Evolutionary conservation across 35 echinoderm and acorn worm species (phyloP), one percentile per base, ranked within the genome.

Genomic region (Apostichopus californicus): DNA sequence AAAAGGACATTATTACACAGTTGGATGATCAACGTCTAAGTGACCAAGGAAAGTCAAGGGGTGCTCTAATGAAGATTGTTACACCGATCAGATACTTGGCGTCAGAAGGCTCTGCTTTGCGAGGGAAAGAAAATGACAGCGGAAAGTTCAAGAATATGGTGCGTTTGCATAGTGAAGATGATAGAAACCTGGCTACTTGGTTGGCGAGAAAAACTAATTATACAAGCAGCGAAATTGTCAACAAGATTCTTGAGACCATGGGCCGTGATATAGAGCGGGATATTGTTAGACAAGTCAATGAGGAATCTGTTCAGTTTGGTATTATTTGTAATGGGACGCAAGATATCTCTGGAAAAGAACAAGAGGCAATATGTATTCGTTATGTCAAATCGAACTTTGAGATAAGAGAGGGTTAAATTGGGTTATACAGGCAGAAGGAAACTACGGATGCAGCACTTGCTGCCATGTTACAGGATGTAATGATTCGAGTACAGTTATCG

Each of bases 321-420:
- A 89, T 68, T 10, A 89, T 89, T 89, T 64, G 56, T 68, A 63
- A 89, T 89, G 86, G 86, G 18, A 88, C 64, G 1, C 86, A 71
- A 52, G 86, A 88, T 66, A 88, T 88, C 6, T 71, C 86, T 0
- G 64, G 86, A 89, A 72, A 68, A 64, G 86, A 89, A 58, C 86
- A 89, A 68, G 86, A 89, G 59, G 86, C 87, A 8, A 73, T 73
- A 10, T 89, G 86, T 26, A 89, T 89, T 68, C 86, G 63, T 68
- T 89, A 89, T 53, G 46, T 89, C 6, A 68, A 18, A 68, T 64
- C 86, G 66, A 89, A 89, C 59, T 68, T 12, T 22, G 86, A 89
- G 59, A 20, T 85, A 56, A 85, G 54, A 85, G 81, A 85, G 54
- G 81, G 58, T 17, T 85, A 58, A 9, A 9, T 85, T 5, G 81